Base-by-base conservation (phyloP, 2,113 vertebrate genomes). In the Microtus montanus region DNA sequence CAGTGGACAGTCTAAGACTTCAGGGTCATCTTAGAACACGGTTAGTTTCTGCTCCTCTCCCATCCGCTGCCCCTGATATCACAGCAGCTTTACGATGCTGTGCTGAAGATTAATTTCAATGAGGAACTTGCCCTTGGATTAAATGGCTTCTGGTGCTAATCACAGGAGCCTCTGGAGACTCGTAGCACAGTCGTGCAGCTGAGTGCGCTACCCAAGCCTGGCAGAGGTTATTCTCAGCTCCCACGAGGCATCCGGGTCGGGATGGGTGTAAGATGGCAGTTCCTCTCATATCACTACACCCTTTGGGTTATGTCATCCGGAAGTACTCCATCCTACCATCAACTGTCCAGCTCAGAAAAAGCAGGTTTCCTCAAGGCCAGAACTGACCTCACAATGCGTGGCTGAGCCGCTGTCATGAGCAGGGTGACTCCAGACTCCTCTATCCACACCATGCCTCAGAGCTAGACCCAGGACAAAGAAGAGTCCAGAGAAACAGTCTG, bases 231-330 rank as follows among this genome's bases (percentile, higher is more conserved):
- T 3, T 7, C 66, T 68, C 58, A 68, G 20, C 7, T 83, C 49
- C 1, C 63, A 30, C 0, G 14, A 73, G 26, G 14, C 22, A 7
- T 7, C 44, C 13, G 7, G 35, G 30, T 38, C 22, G 13, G 1
- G 52, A 33, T 8, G 12, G 1, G 35, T 33, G 0, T 41, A 0
- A 0, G 33, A 22, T 58, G 9, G 47, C 10, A 47, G 47, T 13
- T 41, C 19, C 1, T 84, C 33, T 41, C 1, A 17, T 20, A 11
- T 2, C 87, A 28, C 41, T 1, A 2, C 3, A 0, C 15, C n/a
- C n/a, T 17, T 52, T 4, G 35, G n/a, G n/a, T n/a, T n/a, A n/a
- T n/a, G n/a, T n/a, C n/a, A n/a, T n/a, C n/a, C n/a, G n/a, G n/a
- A n/a, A n/a, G n/a, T n/a, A n/a, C n/a, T n/a, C n/a, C n/a, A n/a